Conservation (phyloP, 2,888 invertebrate genomes). For the Drosophila monieri region DNA sequence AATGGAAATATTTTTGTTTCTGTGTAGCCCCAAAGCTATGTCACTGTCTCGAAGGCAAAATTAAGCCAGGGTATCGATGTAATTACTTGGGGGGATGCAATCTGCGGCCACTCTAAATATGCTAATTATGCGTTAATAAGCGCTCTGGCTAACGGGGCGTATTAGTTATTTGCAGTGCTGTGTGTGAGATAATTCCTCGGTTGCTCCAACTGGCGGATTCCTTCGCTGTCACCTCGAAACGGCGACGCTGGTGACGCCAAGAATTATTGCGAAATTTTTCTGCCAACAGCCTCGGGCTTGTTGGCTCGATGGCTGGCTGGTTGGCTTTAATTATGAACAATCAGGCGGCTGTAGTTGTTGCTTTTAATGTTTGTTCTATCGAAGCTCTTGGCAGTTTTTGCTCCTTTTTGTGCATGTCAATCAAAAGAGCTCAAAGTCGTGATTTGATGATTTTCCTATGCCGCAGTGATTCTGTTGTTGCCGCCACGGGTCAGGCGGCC, state of each 20-base stretch:
- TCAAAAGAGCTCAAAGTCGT: constrained; percentile 72
- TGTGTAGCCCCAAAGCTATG: constrained; percentile 32
- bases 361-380: constrained; percentile 35
- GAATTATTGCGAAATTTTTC: constrained; percentile 71
- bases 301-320: constrained; percentile 1
- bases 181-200: constrained; percentile 64
- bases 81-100: constrained; percentile 50
- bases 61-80: constrained; percentile 28
- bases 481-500: constrained; percentile 35
- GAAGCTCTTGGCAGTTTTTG: constrained; percentile 28
- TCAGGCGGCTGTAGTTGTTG: constrained; percentile 49
- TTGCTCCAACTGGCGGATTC: constrained; percentile 41
- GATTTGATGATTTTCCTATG: constrained; percentile 75
- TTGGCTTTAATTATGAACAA: constrained; percentile 76
- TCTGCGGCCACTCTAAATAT: constrained; percentile 72
- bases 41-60: constrained; percentile 37
- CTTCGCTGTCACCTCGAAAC: constrained; percentile 44
- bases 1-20: constrained; percentile 10
- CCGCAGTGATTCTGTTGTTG: constrained; percentile 20
- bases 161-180: constrained; percentile 33
- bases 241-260: constrained; percentile 39
- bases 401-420: constrained; percentile 64
- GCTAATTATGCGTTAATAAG: constrained; percentile 80
- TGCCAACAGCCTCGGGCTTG: constrained; percentile 50
- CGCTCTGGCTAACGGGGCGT: constrained; percentile 52